Conservation (phyloP, 1,140 invertebrate genomes). For the Bathynomus jamesi region DNA sequence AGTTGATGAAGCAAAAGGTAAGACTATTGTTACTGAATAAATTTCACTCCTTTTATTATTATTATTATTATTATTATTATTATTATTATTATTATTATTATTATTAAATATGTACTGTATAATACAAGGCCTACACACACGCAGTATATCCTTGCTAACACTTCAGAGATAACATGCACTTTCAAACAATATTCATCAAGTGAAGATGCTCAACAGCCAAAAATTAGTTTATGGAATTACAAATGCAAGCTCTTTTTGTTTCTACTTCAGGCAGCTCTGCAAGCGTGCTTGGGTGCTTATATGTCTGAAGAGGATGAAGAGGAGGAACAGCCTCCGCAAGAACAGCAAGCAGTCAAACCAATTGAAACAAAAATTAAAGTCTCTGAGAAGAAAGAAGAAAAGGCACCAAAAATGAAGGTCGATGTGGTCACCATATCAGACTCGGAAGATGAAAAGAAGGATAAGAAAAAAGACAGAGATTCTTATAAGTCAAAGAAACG, state of each 20-base stretch:
- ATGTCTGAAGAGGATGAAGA: background rate
- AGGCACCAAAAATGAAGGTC: background rate
- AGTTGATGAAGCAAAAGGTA: background rate
- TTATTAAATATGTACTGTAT: too few relatives aligned
- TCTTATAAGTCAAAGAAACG: background rate
- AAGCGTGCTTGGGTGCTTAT: background rate
- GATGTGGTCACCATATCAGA: background rate
- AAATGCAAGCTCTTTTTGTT: too few relatives aligned
- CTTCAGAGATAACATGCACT: too few relatives aligned
- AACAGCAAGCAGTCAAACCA: background rate
- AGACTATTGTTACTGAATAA: too few relatives aligned
- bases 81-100: too few relatives aligned
- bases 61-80: too few relatives aligned
- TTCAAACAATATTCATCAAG: too few relatives aligned
- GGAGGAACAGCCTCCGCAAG: background rate
- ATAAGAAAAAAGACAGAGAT: background rate
- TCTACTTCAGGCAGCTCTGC: background rate
- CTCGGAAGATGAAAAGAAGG: background rate
- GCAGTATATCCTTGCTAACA: too few relatives aligned
- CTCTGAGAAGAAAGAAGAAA: background rate
- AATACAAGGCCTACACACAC: too few relatives aligned
- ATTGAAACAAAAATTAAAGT: background rate
- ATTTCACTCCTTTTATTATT: too few relatives aligned
- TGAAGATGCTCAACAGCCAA: too few relatives aligned
- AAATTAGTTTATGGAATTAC: too few relatives aligned